Evolutionary conservation across 1,140 invertebrate species (phyloP).

Genomic region (Drosophila tropicalis): DNA sequence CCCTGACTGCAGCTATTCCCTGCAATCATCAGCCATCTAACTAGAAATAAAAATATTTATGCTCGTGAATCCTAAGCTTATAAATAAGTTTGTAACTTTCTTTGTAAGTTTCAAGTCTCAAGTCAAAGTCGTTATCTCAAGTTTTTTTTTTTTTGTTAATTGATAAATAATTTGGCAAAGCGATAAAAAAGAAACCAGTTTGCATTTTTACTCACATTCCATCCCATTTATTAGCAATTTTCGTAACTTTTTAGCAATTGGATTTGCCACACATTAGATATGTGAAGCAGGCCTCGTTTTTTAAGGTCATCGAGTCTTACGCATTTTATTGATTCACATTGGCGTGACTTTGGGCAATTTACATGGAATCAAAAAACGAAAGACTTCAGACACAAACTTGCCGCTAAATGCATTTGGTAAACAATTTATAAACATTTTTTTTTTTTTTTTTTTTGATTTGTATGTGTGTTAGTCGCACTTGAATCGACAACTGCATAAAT

Average conservation of each 20-base stretch:
- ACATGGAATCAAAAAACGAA: constrained; percentile 53
- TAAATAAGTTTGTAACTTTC: too few relatives aligned
- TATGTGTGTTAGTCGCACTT: constrained; percentile 30
- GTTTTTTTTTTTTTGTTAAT: constrained; percentile 37
- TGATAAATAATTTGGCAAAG: constrained; percentile 52
- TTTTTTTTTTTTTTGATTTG: constrained; percentile 48
- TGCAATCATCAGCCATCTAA: too few relatives aligned
- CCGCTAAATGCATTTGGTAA: background rate
- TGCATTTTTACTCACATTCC: constrained; percentile 1
- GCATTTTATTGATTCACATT: constrained; percentile 43
- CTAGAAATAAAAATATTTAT: too few relatives aligned
- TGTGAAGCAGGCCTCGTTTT: constrained; percentile 6
- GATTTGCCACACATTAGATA: constrained; percentile 8
- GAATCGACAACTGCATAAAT: constrained; percentile 46
- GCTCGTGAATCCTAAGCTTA: too few relatives aligned
- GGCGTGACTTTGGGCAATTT: constrained; percentile 47
- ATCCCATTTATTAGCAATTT: background rate
- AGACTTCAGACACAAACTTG: constrained; percentile 70
- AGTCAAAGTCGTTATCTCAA: background rate
- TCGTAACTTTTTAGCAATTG: constrained; percentile 4
- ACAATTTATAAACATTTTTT: constrained; percentile 54
- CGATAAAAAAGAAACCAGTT: constrained; percentile 35
- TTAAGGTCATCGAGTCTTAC: constrained; percentile 16
- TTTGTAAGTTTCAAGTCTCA: background rate
- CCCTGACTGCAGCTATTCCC: too few relatives aligned